Evolutionary conservation across 2,113 vertebrate species (phyloP).

Genomic region (Microcebus lehilahytsara): DNA sequence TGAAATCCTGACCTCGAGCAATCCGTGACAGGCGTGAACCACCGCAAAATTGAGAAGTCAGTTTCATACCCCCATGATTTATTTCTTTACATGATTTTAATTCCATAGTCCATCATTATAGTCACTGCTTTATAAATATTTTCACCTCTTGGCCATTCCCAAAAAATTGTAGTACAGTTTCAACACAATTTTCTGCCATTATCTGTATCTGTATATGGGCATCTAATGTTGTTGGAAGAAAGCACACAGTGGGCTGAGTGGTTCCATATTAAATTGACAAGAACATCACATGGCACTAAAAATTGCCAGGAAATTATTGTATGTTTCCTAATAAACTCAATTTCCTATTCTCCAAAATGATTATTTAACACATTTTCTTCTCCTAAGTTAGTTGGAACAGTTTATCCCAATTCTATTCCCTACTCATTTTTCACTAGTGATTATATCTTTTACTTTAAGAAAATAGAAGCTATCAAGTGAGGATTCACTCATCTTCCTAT

Average conservation of each 20-base stretch:
- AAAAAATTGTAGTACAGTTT: neutral
- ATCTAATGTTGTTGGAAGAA: neutral
- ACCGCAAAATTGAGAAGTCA: no score
- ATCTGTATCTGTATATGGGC: neutral
- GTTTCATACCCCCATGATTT: neutral
- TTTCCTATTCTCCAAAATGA: neutral
- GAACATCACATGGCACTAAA: neutral
- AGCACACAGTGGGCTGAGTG: neutral
- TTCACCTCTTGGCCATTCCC: neutral
- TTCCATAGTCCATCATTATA: neutral
- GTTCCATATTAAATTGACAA: neutral
- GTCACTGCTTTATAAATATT: neutral
- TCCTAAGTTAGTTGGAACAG: neutral
- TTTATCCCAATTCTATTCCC: neutral
- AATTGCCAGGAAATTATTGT: neutral
- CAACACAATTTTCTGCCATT: neutral
- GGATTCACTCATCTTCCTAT: neutral
- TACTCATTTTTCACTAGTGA: neutral
- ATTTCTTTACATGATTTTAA: neutral
- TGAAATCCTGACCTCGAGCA: no score
- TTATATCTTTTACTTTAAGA: neutral
- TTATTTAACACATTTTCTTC: neutral
- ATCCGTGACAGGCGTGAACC: no score
- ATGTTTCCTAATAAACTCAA: conserved; percentile 31
- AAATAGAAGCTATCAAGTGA: neutral